phyloP scores from a whole-genome alignment of 2,797 vertebrate genomes.

The Onychomys torridus region DNA sequence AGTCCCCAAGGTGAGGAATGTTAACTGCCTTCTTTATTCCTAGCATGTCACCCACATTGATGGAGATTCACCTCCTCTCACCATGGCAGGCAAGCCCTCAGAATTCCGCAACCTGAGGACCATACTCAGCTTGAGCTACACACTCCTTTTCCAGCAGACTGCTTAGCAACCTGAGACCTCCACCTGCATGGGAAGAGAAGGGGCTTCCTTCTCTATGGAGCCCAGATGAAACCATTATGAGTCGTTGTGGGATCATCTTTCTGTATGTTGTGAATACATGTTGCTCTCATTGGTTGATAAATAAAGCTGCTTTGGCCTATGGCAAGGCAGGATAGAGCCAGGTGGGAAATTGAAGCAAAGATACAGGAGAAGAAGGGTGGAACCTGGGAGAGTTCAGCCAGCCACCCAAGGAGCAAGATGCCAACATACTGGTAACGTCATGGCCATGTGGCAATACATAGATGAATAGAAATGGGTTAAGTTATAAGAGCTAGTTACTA shows the following conservation, averaged over 20 bases:
- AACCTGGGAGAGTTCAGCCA: too few species aligned
- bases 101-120: neutral
- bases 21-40: neutral
- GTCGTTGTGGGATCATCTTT: neutral
- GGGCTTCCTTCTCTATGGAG: neutral
- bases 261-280: too few species aligned
- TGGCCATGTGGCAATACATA: too few species aligned
- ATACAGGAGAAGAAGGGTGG: too few species aligned
- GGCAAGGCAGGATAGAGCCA: too few species aligned
- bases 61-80: neutral
- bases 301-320: too few species aligned
- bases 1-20: neutral
- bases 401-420: too few species aligned
- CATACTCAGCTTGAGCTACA: neutral
- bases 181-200: neutral
- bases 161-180: neutral
- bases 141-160: neutral
- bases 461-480: too few species aligned
- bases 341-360: too few species aligned
- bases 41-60: accelerated
- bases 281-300: too few species aligned
- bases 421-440: too few species aligned
- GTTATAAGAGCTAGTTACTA: too few species aligned
- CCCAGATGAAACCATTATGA: neutral
- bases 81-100: neutral